Evolutionary conservation across 2,113 vertebrate species (phyloP).

Genomic region (Toxotes jaculatrix): DNA sequence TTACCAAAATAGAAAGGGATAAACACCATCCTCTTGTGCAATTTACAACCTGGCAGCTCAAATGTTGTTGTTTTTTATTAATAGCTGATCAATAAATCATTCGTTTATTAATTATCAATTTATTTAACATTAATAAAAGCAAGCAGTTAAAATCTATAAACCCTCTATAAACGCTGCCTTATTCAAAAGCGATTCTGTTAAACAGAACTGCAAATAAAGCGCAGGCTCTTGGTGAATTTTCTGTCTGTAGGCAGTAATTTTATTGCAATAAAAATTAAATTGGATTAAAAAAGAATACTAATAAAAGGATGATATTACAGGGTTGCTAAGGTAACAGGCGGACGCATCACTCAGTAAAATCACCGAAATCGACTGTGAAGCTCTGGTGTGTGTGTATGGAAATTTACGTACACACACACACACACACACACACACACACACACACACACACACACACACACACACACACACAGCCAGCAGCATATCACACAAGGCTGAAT

Average conservation of each 20-base stretch:
- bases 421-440: not conserved
- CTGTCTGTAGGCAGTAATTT: not conserved
- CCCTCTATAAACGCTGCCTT: not conserved
- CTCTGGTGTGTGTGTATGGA: not conserved
- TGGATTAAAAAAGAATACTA: not conserved
- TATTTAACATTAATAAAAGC: not conserved
- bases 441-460: too few species aligned
- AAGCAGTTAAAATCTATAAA: not conserved
- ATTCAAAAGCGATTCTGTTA: not conserved
- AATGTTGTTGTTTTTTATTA: too few species aligned
- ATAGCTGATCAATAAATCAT: too few species aligned
- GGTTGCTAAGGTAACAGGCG: conserved; percentile 10
- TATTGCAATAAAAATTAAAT: not conserved
- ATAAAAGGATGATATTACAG: not conserved
- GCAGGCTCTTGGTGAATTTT: not conserved
- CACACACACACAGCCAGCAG: too few species aligned
- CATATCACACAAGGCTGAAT: too few species aligned
- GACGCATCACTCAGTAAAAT: not conserved
- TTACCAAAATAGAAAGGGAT: too few species aligned
- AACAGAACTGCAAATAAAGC: not conserved
- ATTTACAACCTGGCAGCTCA: not conserved
- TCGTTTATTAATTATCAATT: too few species aligned
- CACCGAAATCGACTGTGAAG: not conserved
- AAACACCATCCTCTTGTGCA: too few species aligned
- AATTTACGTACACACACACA: too few species aligned